A percentile compares a stretch with the other conserved stretches of the same genome.
Evolutionary conservation across 2,888 invertebrate genomes (phyloP).

Genomic region (Mactromeris polynyma): DNA sequence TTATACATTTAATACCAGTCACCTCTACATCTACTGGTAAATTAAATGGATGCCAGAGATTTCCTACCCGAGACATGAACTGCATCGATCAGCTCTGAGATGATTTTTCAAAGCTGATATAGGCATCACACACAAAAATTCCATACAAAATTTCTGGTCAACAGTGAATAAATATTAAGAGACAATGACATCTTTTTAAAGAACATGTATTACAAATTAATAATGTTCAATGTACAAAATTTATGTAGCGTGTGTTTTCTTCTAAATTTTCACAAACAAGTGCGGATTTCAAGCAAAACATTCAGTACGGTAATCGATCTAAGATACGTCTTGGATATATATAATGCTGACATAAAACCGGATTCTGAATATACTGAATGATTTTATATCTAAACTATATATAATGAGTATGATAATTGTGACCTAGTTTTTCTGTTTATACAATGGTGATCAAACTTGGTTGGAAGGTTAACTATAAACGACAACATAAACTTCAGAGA

Average conservation of each 20-base stretch:
- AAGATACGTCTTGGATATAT: not conserved
- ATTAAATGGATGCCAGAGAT: too few relatives aligned
- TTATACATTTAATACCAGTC: too few relatives aligned
- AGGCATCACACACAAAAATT: not conserved
- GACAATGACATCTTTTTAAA: not conserved
- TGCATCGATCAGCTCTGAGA: too few relatives aligned
- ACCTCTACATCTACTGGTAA: too few relatives aligned
- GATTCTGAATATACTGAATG: not conserved
- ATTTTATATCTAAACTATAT: not conserved
- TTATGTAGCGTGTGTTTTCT: not conserved
- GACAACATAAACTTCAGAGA: constrained; percentile 16
- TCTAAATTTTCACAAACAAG: not conserved
- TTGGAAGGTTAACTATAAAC: not conserved
- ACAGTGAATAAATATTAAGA: not conserved
- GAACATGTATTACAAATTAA: not conserved
- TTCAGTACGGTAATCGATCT: not conserved
- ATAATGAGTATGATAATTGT: not conserved
- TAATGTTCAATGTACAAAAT: not conserved
- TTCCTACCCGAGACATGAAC: too few relatives aligned
- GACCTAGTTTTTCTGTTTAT: constrained; percentile 1
- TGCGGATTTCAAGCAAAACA: constrained; percentile 12
- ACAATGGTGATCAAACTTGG: not conserved
- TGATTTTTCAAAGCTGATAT: too few relatives aligned
- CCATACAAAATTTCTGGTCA: not conserved
- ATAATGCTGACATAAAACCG: constrained; percentile 1